Evolutionary conservation across 2,888 invertebrate species (phyloP).

Genomic region (Ophion ventricosus): DNA sequence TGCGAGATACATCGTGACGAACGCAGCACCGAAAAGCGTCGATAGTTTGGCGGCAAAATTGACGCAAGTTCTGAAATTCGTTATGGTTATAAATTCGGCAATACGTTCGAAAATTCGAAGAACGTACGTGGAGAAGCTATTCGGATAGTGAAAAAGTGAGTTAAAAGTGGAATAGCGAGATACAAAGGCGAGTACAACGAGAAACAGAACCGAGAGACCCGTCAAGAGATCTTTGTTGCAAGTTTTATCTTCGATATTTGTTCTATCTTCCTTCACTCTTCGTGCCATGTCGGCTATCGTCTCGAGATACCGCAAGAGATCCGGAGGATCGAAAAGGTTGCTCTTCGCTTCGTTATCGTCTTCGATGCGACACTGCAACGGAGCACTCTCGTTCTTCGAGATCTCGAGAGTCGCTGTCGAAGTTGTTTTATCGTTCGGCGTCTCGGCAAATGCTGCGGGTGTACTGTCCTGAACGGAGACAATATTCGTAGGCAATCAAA

Average conservation of each 20-base stretch:
- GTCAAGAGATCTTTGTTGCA: conserved; percentile 54
- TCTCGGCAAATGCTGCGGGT: conserved; percentile 66
- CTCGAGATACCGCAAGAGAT: conserved; percentile 60
- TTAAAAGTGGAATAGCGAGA: conserved; percentile 2
- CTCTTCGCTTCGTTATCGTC: conserved; percentile 10
- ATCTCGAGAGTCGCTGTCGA: conserved; percentile 26
- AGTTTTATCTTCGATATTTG: neutral
- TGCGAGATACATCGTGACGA: conserved; percentile 33
- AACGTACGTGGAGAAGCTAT: neutral
- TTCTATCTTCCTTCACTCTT: conserved; percentile 2
- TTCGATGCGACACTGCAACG: conserved; percentile 1
- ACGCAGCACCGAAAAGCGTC: conserved; percentile 31
- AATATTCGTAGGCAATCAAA: neutral
- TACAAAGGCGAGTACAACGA: conserved; percentile 27
- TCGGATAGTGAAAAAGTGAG: neutral
- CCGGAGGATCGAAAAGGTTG: conserved; percentile 63
- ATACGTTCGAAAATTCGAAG: neutral
- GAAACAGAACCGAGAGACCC: conserved; percentile 55
- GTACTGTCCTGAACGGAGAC: conserved; percentile 63
- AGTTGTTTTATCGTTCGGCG: conserved; percentile 47
- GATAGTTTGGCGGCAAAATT: conserved; percentile 26
- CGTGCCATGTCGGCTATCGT: neutral
- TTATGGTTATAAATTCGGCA: neutral
- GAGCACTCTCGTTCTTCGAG: conserved; percentile 41
- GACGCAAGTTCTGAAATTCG: neutral